Evolutionary conservation across 2,113 vertebrate genomes (phyloP).

Genomic region (Pangasianodon hypophthalmus): DNA sequence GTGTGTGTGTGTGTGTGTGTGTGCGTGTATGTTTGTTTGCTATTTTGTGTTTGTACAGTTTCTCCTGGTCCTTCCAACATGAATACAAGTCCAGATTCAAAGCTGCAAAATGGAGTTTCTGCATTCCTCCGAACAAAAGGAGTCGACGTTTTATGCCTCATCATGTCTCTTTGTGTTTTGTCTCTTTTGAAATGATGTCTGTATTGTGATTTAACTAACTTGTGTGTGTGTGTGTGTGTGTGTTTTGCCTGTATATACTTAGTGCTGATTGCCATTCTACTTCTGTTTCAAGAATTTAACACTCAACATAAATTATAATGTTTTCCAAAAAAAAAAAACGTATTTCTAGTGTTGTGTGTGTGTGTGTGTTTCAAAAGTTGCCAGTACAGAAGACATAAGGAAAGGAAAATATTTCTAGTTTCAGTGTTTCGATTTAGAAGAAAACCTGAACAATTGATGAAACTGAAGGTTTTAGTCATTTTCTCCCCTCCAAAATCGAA

Average conservation of each 20-base stretch:
- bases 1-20: too few relatives aligned
- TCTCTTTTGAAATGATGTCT: background rate
- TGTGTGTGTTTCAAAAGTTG: too few relatives aligned
- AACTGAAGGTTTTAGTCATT: too few relatives aligned
- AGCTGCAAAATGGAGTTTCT: background rate
- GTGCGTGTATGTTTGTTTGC: too few relatives aligned
- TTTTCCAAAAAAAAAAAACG: background rate
- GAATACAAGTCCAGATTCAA: background rate
- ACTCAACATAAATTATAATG: background rate
- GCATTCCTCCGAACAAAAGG: background rate
- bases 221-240: background rate
- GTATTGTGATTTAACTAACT: background rate
- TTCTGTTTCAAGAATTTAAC: background rate
- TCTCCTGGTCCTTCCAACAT: background rate
- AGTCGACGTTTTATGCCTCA: background rate
- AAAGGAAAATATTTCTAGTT: background rate
- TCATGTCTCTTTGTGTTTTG: background rate
- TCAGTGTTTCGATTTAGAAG: too few relatives aligned
- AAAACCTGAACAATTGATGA: too few relatives aligned
- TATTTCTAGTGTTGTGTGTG: too few relatives aligned
- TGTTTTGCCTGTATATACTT: background rate
- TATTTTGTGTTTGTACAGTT: background rate
- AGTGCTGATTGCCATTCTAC: background rate
- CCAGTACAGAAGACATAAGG: too few relatives aligned
- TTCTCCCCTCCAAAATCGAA: too few relatives aligned